Base-by-base conservation (phyloP, 2,888 invertebrate genomes). In the Villa cingulata region DNA sequence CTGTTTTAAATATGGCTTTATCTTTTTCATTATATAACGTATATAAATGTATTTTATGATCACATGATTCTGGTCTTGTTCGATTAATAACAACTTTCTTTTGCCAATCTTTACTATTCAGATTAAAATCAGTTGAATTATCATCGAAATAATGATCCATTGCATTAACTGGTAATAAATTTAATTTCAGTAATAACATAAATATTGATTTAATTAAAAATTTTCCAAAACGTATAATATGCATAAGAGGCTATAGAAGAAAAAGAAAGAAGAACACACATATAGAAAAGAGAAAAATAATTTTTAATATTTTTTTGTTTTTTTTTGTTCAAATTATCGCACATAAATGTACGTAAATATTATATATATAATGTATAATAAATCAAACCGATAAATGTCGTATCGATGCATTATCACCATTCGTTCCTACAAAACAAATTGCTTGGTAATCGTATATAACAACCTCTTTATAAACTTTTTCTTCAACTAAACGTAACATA, bases 371-470 rank as follows among this genome's bases (percentile, higher is more conserved):
- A 9, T 38, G 18, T 14, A 38, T 38, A 7, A 38, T 18, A 14
- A 19, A 16, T 23, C 23, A 23, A 66, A 85, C 85, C 68, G 83
- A 76, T 48, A 76, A 62, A 52, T 84, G 59, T 53, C 70, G 70
- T 42, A 68, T 71, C n/a, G 74, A 81, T 16, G 74, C 72, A 58
- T 77, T 86, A 16, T 74, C 72, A 5, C 75, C 75, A 51, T 74
- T 75, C 55, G 74, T 79, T 45, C 75, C 75, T 53, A 83, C 77
- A 57, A 87, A 86, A 65, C 91, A 92, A 18, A 90, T 86, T 0
- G 86, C 89, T 68, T 92, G 92, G 62, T 91, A 92, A 65, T 92
- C 91, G 54, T 82, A 82, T 46, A 90, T 76, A 46, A 78, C 74
- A 14, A 89, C 78, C 47, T 77, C 73, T 56, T 78, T 80, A 65